Conservation (phyloP, 1,140 invertebrate species). For the Aleiodes sp. region DNA sequence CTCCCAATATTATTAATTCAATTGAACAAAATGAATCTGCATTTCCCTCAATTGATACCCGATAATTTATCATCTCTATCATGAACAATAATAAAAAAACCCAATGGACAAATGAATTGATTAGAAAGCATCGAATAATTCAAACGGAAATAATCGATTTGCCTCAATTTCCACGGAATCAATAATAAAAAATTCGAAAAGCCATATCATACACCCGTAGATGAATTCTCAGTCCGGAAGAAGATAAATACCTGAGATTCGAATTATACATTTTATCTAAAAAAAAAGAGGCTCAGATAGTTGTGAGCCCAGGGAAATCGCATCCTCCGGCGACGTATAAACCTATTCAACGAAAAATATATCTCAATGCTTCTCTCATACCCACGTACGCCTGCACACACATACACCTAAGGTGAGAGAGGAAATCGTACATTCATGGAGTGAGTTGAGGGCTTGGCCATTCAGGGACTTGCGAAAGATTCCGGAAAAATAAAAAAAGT, state of each 20-base stretch:
- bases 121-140: too few relatives aligned
- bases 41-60: too few relatives aligned
- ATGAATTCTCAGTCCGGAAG: background rate
- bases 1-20: too few relatives aligned
- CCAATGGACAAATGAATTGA: too few relatives aligned
- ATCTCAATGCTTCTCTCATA: slow-evolving; percentile 1
- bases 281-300: background rate
- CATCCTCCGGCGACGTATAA: background rate
- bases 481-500: too few relatives aligned
- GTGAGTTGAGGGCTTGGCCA: slow-evolving; percentile 16
- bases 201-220: background rate
- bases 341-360: background rate
- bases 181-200: background rate
- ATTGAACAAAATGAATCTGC: too few relatives aligned
- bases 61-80: too few relatives aligned
- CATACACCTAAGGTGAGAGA: background rate
- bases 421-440: slow-evolving; percentile 8
- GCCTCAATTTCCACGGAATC: background rate
- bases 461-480: slow-evolving; percentile 13
- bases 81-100: too few relatives aligned
- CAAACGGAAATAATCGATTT: background rate
- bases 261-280: background rate
- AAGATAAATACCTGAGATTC: background rate
- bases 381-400: slow-evolving; percentile 1
- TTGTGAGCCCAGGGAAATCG: background rate